Evolutionary conservation across 2,888 invertebrate species (phyloP), one percentile per base, ranked within the genome.

Genomic region (Heliconius erato): DNA sequence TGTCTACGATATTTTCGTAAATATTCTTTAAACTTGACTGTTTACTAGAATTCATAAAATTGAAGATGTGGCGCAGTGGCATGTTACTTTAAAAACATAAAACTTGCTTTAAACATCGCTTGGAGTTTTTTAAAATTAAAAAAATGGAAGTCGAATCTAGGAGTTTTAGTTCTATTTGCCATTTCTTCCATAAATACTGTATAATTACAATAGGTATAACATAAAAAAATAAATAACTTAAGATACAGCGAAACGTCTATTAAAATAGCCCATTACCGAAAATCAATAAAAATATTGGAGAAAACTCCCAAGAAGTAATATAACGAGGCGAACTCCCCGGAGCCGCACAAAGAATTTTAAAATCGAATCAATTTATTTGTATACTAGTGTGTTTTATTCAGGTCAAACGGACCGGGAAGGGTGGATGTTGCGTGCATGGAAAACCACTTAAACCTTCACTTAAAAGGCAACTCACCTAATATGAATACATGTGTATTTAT

Each of bases 341-440:
- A 63, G 40, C 74, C 63, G 16, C n/a, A 63, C 54, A 54, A 67
- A 74, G 28, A 44, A 32, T 74, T 40, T 82, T 83, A 67, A 32
- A 82, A 82, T 77, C 63, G 80, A 82, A 84, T 84, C 80, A 84
- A 83, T 82, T 83, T 84, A 82, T 81, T 78, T 81, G 68, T 82
- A 28, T 28, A 67, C 67, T 4, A 67, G 81, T 82, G 80, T 81
- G 78, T 83, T 83, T 84, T 80, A 81, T 82, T 83, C 67, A 69
- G 69, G 80, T 35, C 49, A 74, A 71, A 11, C 44, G 23, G 26
- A 79, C 59, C 80, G 71, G 74, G 81, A 85, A 81, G 81, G 80
- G 74, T 79, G 83, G 71, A 78, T 84, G 77, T 85, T 77, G 84
- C 84, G 83, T 85, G 85, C 84, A 79, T 59, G 84, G 69, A 82